A percentile compares a stretch with the other conserved stretches of the same genome.
phyloP scores from a whole-genome alignment of 35 echinoderm and acorn worm genomes.

The Ptychodera flava region DNA sequence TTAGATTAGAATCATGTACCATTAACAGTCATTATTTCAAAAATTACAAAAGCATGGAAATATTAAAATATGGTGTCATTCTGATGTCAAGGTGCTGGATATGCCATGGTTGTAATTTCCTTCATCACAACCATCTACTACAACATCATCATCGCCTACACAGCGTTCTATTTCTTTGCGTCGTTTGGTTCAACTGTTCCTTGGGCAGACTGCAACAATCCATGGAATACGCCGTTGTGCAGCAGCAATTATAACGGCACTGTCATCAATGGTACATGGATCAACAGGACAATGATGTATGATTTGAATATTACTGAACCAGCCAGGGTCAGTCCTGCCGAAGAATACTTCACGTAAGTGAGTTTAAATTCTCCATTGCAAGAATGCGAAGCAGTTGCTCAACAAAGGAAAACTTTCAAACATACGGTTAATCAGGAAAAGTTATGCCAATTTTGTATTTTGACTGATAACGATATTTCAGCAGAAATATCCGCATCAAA shows the following conservation, averaged over 20 bases:
- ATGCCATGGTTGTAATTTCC: conserved; percentile 59
- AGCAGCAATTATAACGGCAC: not conserved
- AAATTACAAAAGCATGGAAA: no score
- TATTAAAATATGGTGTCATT: no score
- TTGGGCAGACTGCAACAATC: conserved; percentile 62
- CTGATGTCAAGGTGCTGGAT: conserved; percentile 70
- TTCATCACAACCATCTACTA: conserved; percentile 63
- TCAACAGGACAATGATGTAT: not conserved
- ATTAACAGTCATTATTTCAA: no score
- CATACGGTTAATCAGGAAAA: not conserved
- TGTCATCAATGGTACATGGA: not conserved
- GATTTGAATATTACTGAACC: not conserved
- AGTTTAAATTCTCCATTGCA: no score
- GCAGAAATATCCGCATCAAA: not conserved
- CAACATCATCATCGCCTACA: conserved; percentile 74
- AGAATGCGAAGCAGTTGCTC: no score
- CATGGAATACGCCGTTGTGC: conserved; percentile 84
- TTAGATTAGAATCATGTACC: no score
- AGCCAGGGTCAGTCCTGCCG: not conserved
- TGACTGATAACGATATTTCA: not conserved
- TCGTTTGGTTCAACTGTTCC: conserved; percentile 54
- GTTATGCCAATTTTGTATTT: not conserved
- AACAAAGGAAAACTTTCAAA: not conserved
- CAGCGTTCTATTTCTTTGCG: conserved; percentile 53
- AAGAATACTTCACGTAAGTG: not conserved